Base-by-base conservation (phyloP, 1,140 invertebrate genomes). In the Polypedilum vanderplanki region DNA sequence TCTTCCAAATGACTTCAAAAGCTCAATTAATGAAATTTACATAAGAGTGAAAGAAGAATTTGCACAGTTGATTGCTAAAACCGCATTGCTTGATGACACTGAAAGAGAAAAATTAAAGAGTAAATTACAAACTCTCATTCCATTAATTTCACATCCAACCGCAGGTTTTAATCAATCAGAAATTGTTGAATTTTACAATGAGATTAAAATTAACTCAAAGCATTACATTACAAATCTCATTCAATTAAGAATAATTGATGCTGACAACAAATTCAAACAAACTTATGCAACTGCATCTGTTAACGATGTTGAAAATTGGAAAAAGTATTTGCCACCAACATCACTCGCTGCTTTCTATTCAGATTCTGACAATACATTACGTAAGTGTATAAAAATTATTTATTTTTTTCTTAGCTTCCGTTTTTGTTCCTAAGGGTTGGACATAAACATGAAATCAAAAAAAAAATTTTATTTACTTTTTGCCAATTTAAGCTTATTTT, bases 281-380 rank as follows among this genome's bases (percentile, higher is more conserved):
- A 15, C 46, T 17, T 17, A 17, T 17, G 46, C 46, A 15, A 9
- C 46, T 15, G n/a, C 46, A 9, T 3, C 46, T 15, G 46, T 17
- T 15, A 57, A 15, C n/a, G 46, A 57, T 15, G 10, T 57, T 15
- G n/a, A 17, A 1, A 17, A 57, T 15, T 57, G 46, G 46, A 12
- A 57, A 57, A 57, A 57, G 46, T 57, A 57, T 57, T 57, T 57
- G n/a, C 46, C 46, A 57, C 46, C 46, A 12, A 3, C 46, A 57
- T 15, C 46, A 57, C 10, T 17, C 3, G n/a, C 46, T 57, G 46
- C 46, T 15, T 57, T 57, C 10, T 57, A 57, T 57, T 57, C 46
- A 12, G 2, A 12, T 3, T 57, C 46, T 12, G 46, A 57, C n/a
- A 57, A 57, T 17, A 57, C 46, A 57, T 15, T 57, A 12, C 10